Evolutionary conservation across 2,113 vertebrate species (phyloP).

Genomic region (Lophura nycthemera): DNA sequence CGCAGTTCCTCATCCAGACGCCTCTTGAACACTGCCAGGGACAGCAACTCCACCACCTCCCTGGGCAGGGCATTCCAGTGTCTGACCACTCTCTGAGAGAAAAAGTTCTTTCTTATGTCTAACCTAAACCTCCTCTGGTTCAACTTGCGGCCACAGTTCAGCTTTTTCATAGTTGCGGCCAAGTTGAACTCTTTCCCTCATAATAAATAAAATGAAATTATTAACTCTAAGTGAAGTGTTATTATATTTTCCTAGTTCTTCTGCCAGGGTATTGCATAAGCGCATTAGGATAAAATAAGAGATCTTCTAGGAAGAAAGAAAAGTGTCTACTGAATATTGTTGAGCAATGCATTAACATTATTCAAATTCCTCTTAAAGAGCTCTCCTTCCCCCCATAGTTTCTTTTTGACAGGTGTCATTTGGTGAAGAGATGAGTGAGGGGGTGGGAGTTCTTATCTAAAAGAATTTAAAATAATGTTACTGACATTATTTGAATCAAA

Average conservation of each 20-base stretch:
- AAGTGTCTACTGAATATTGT: conserved; percentile 49
- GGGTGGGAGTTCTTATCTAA: conserved; percentile 59
- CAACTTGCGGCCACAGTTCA: too few relatives aligned
- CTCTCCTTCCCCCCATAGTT: conserved; percentile 21
- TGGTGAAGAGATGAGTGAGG: conserved; percentile 52
- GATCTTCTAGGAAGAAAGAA: conserved; percentile 1
- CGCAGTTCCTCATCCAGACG: too few relatives aligned
- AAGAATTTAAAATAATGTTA: conserved; percentile 71
- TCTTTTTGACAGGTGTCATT: conserved; percentile 58
- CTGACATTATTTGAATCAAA: conserved; percentile 67
- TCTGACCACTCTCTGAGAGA: too few relatives aligned
- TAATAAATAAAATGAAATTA: background rate
- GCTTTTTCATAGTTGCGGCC: too few relatives aligned
- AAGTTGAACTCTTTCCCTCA: background rate
- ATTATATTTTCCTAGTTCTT: background rate
- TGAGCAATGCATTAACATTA: conserved; percentile 38
- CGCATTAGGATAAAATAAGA: background rate
- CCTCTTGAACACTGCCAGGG: too few relatives aligned
- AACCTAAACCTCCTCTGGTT: too few relatives aligned
- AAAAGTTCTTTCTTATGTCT: too few relatives aligned
- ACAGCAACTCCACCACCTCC: too few relatives aligned
- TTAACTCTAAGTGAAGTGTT: background rate
- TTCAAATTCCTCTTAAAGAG: conserved; percentile 57
- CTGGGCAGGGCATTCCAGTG: too few relatives aligned
- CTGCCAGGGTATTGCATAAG: conserved; percentile 11